These are phyloP conservation scores for Scomber japonicus DNA, from an alignment of 2,113 vertebrate genomes.

Conservation along the genomic window DNA sequence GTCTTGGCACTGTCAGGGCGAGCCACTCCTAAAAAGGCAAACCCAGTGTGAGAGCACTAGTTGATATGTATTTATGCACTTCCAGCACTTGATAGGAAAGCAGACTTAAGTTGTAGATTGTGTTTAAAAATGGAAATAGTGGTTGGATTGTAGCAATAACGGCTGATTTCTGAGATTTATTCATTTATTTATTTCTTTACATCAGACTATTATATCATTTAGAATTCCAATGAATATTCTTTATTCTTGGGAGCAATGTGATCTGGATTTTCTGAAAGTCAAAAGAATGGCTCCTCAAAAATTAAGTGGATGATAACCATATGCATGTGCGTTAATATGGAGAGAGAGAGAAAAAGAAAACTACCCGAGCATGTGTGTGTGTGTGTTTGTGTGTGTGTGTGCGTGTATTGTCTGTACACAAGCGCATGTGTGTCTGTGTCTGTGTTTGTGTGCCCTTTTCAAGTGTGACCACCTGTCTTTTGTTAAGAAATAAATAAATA, in stretches of 20 bases:
- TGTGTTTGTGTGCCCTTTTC: slow-evolving; percentile 86
- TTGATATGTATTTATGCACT: slow-evolving; percentile 73
- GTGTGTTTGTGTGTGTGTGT: slow-evolving; percentile 49
- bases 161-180: not conserved
- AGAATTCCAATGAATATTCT: not conserved
- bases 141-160: not conserved
- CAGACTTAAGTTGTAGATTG: slow-evolving; percentile 4
- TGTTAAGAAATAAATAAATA: slow-evolving; percentile 90
- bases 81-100: slow-evolving; percentile 37
- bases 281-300: slow-evolving; percentile 57
- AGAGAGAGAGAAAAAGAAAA: slow-evolving; percentile 47
- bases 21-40: slow-evolving; percentile 81
- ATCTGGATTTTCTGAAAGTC: slow-evolving; percentile 69
- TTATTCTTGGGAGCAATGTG: slow-evolving; percentile 10
- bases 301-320: slow-evolving; percentile 75
- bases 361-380: slow-evolving; percentile 18
- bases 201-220: not conserved
- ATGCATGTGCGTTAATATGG: slow-evolving; percentile 69
- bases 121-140: not conserved
- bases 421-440: slow-evolving; percentile 68
- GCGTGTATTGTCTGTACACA: slow-evolving; percentile 53
- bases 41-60: slow-evolving; percentile 62
- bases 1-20: slow-evolving; percentile 72
- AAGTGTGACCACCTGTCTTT: slow-evolving; percentile 91
- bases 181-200: not conserved